Base-by-base conservation (phyloP, 1,140 invertebrate species). In the Brachystomella parvula region DNA sequence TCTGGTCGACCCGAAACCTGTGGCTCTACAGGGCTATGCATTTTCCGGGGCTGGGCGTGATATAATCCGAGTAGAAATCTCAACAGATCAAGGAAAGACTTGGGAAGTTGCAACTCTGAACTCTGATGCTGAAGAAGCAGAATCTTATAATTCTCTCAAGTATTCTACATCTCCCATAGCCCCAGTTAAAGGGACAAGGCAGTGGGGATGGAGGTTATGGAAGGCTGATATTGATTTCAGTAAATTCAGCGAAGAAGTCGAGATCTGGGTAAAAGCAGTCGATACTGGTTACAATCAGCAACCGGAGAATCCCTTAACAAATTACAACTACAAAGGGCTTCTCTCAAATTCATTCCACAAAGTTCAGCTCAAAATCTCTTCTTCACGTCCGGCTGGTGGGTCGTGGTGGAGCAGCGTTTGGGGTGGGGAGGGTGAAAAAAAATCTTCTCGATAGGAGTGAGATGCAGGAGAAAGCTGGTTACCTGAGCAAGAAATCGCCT, bases 251-350 rank as follows among this genome's bases (percentile, higher is more conserved):
- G 49, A 74, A 82, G 69, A 79, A 79, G 72, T 69, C 49, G 90
- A 97, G 79, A 82, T 99, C 62, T 89, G 94, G 83, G 89, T 87
- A 21, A 97, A 97, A 81, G 96, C 96, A 26, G 88, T 94, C 0
- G 96, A 99, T 79, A 89, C 91, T 1, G 86, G 89, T 1, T 96
- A 98, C 76, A 98, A 99, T 77, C 90, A 89, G n/a, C 96, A 99
- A 79, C 94, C 96, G 1, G 95, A 98, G 79, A 84, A 78, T 65
- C 90, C 95, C 68, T 81, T 86, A 71, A 87, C 95, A 74, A 95
- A 98, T 68, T 99, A 96, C 94, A 99, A 99, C 82, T 82, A 98
- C n/a, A n/a, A n/a, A n/a, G n/a, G n/a, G n/a, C n/a, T n/a, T n/a
- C n/a, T n/a, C n/a, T n/a, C n/a, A n/a, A n/a, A n/a, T n/a, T n/a